phyloP scores from a whole-genome alignment of 2,888 invertebrate species.

The Meliscaeva auricollis region DNA sequence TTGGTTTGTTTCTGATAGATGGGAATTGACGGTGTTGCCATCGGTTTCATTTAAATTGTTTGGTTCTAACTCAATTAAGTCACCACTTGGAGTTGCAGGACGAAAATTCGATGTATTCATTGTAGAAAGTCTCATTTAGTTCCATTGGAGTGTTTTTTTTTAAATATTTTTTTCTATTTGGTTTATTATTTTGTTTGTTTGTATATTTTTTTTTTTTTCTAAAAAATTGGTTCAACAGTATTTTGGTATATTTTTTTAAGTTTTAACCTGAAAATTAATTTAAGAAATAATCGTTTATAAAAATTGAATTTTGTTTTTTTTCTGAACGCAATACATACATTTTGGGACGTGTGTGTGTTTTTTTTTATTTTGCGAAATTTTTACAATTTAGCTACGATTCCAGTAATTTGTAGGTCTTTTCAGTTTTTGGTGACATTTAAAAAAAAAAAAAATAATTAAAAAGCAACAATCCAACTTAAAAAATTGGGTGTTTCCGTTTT shows the following conservation, averaged over 20 bases:
- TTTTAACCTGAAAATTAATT: conserved; percentile 26
- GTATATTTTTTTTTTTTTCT: background rate
- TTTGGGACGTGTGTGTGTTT: background rate
- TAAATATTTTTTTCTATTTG: conserved; percentile 2
- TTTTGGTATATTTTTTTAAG: background rate
- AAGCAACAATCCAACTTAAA: too few species aligned
- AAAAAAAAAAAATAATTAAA: too few species aligned
- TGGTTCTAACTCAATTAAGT: conserved; percentile 50
- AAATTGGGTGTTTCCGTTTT: too few species aligned
- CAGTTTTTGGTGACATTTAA: too few species aligned
- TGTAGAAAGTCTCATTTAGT: conserved; percentile 52
- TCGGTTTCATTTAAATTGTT: conserved; percentile 34
- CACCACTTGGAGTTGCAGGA: conserved; percentile 61
- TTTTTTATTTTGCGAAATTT: background rate
- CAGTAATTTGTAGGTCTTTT: too few species aligned
- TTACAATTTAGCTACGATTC: too few species aligned
- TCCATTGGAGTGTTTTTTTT: conserved; percentile 65
- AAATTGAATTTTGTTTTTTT: background rate
- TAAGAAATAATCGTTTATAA: conserved; percentile 2
- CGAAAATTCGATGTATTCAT: conserved; percentile 72
- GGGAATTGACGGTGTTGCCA: background rate
- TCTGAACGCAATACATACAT: conserved; percentile 27
- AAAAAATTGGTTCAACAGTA: background rate
- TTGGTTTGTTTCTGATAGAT: conserved; percentile 19
- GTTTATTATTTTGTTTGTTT: background rate